Conservation (phyloP, 2,113 vertebrate genomes). For the Serilophus lunatus region DNA sequence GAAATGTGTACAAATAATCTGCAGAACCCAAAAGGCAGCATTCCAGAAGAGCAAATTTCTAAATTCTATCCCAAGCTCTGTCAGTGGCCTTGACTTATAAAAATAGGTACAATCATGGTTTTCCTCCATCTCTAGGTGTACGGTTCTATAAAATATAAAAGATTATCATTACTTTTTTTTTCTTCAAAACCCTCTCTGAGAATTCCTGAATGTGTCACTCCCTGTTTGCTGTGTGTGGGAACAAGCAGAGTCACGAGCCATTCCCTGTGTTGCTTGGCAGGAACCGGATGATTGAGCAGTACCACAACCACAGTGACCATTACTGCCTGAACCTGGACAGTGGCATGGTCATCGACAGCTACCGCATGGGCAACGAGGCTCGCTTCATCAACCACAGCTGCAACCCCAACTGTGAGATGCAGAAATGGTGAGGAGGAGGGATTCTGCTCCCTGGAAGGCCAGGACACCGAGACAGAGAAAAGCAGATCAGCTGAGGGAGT, state of each 20-base stretch:
- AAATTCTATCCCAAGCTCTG: constrained; percentile 42
- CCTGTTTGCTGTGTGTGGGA: not conserved
- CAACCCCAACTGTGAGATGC: constrained; percentile 98
- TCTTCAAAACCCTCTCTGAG: not conserved
- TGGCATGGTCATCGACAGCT: constrained; percentile 99
- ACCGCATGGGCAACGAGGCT: constrained; percentile 98
- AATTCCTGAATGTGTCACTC: not conserved
- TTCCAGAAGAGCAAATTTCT: constrained; percentile 39
- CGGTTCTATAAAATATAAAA: not conserved
- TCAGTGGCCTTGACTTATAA: constrained; percentile 36
- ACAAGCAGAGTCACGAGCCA: not conserved
- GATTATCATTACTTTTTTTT: not conserved
- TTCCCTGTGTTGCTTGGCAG: constrained; percentile 38
- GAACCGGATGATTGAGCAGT: constrained; percentile 89
- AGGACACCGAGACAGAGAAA: not conserved
- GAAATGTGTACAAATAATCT: not conserved
- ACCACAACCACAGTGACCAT: constrained; percentile 95
- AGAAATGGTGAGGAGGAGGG: constrained; percentile 88
- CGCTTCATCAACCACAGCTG: constrained; percentile 99
- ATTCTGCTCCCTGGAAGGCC: not conserved
- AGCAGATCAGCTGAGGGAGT: not conserved
- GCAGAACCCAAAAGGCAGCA: constrained; percentile 30
- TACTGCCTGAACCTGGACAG: constrained; percentile 98
- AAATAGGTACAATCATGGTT: not conserved
- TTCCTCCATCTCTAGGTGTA: constrained; percentile 16